phyloP scores from a whole-genome alignment of 2,888 invertebrate genomes.

The Dryadula phaetusa region DNA sequence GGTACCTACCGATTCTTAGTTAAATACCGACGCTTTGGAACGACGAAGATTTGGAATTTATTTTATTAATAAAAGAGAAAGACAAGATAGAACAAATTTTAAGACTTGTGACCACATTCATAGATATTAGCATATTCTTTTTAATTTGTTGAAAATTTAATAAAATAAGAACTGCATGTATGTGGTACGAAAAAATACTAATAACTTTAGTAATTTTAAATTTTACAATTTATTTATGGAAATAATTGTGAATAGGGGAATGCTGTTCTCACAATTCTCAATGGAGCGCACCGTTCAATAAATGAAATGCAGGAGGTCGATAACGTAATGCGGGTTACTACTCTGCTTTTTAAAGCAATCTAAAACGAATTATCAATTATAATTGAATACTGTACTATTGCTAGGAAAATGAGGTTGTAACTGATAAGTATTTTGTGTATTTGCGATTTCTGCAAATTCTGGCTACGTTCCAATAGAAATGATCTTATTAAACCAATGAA shows the following conservation, averaged over 20 bases:
- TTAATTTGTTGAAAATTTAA: no score
- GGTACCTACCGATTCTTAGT: neutral
- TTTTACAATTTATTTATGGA: constrained; percentile 17
- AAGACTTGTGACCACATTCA: neutral
- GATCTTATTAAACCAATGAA: constrained; percentile 47
- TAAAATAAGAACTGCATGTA: neutral
- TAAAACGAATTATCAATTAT: constrained; percentile 20
- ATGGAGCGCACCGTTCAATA: constrained; percentile 58
- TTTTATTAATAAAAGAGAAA: neutral
- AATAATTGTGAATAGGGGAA: constrained; percentile 46
- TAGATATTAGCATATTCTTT: no score
- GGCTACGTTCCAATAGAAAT: constrained; percentile 69
- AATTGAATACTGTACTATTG: constrained; percentile 24
- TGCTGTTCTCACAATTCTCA: constrained; percentile 47
- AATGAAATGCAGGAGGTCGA: constrained; percentile 57
- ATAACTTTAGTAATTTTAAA: constrained; percentile 7
- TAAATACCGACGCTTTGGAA: neutral
- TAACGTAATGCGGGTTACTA: constrained; percentile 43
- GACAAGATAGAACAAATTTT: neutral
- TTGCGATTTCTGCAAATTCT: constrained; percentile 67
- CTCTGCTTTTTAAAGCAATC: constrained; percentile 30
- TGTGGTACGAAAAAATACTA: constrained; percentile 5
- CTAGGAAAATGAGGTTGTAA: constrained; percentile 8
- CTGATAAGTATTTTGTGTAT: constrained; percentile 63
- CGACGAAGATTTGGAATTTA: constrained; percentile 1